Base-by-base conservation (phyloP, 1,140 invertebrate species). In the Euborellia annulipes region DNA sequence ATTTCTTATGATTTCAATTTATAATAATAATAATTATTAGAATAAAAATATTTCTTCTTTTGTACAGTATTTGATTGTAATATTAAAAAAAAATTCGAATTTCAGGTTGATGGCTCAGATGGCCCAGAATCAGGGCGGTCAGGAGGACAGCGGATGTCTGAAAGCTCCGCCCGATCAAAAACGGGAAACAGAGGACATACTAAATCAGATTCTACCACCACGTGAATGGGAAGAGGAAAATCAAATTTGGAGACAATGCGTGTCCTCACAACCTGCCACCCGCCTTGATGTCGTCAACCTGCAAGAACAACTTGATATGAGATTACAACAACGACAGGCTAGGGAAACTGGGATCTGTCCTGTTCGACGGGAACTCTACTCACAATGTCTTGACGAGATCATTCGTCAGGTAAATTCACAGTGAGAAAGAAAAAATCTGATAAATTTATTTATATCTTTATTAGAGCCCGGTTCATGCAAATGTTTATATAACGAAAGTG, bases 321-420 rank as follows among this genome's bases (percentile, higher is more conserved):
- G 82, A 52, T 66, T 98, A 16, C 86, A 94, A 58, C 85, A 92
- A 59, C 70, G 82, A 43, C 86, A 92, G 63, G 93, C 94, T 0
- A 73, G 91, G 54, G 90, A 96, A 67, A 95, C 91, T 14, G 94
- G 94, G 19, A 93, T 98, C 54, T 98, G 94, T 67, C 90, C 92
- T 0, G 82, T 96, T 39, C 70, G 94, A 38, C 68, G 92, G 40
- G 84, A 95, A 61, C 74, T 98, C 0, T 98, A 96, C 60, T 87
- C 87, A 1, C 92, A 98, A 64, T 93, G 91, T 62, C 98, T 98
- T 65, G 90, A 90, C 85, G 75, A 71, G 59, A 55, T 67, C 27
- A 66, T 66, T 48, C 54, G 63, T 53, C 62, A 46, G 11, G 18
- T 27, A 27, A 27, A 27, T 27, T 27, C n/a, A n/a, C n/a, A n/a